phyloP scores from a whole-genome alignment of 2,888 invertebrate genomes.

The Phoronis australis region DNA sequence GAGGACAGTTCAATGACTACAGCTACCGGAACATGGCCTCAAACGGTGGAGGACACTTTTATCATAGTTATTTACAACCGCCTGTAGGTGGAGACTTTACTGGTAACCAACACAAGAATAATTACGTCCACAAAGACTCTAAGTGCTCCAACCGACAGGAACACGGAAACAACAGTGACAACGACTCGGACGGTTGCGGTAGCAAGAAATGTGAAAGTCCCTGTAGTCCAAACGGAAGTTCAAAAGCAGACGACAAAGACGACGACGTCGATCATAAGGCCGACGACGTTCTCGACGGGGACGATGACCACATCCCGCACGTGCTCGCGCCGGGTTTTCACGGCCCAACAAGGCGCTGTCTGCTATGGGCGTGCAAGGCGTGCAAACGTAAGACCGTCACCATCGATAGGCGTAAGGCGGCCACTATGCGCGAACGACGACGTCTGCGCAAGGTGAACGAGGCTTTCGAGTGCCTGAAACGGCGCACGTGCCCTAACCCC shows the following conservation, averaged over 20 bases:
- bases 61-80: background rate
- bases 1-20: constrained; percentile 21
- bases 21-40: constrained; percentile 18
- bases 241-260: background rate
- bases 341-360: constrained; percentile 64
- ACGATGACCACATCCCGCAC: constrained; percentile 43
- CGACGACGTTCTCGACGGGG: constrained; percentile 24
- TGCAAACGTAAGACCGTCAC: constrained; percentile 89
- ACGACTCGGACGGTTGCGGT: background rate
- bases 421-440: constrained; percentile 88
- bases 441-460: constrained; percentile 96
- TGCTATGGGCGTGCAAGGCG: constrained; percentile 96
- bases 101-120: too few species aligned
- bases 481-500: constrained; percentile 88
- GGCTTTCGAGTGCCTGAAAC: constrained; percentile 90
- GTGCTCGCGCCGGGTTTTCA: constrained; percentile 53
- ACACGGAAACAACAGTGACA: background rate
- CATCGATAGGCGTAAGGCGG: constrained; percentile 93
- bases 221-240: background rate
- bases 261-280: constrained; percentile 21
- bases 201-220: background rate
- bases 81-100: too few species aligned
- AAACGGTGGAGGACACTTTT: constrained; percentile 12
- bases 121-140: too few species aligned
- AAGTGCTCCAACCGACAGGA: too few species aligned